phyloP scores from a whole-genome alignment of 2,888 invertebrate species.

The Timema podura region DNA sequence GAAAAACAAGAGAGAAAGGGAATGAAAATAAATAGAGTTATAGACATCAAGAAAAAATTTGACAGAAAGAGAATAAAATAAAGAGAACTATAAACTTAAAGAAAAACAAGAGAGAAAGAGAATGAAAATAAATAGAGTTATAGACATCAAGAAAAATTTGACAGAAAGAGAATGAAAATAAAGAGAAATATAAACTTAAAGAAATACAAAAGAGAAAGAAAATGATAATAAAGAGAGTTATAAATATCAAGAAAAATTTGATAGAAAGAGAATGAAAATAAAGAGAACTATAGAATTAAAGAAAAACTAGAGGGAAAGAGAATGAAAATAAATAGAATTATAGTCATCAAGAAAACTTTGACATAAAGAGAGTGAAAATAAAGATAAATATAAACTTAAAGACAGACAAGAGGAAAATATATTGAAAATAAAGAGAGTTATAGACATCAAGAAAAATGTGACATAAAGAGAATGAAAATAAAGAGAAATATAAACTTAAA shows the following conservation, averaged over 20 bases:
- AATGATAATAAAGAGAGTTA: not conserved
- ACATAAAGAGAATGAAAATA: too few species aligned
- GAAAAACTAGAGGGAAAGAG: not conserved
- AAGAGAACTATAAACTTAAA: slow-evolving; percentile 10
- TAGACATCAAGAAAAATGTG: too few species aligned
- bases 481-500: not conserved
- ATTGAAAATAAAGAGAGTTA: slow-evolving; percentile 11
- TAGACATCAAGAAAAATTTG: slow-evolving; percentile 7
- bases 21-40: not conserved
- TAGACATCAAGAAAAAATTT: not conserved
- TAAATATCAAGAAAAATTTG: not conserved
- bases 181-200: slow-evolving; percentile 17
- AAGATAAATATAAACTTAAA: not conserved
- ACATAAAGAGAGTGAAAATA: slow-evolving; percentile 20
- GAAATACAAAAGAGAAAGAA: not conserved
- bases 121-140: not conserved
- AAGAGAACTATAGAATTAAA: not conserved
- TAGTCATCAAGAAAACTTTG: not conserved
- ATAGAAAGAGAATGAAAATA: not conserved
- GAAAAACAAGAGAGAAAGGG: not conserved
- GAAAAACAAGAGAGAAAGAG: not conserved
- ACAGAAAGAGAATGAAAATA: slow-evolving; percentile 18
- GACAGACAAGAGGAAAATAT: slow-evolving; percentile 21
- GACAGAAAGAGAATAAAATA: slow-evolving; percentile 15
- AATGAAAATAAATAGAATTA: not conserved